Percentiles rank a stretch among this genome's conserved stretches.
phyloP scores from a whole-genome alignment of 2,888 invertebrate genomes.

The Thelaira solivaga region DNA sequence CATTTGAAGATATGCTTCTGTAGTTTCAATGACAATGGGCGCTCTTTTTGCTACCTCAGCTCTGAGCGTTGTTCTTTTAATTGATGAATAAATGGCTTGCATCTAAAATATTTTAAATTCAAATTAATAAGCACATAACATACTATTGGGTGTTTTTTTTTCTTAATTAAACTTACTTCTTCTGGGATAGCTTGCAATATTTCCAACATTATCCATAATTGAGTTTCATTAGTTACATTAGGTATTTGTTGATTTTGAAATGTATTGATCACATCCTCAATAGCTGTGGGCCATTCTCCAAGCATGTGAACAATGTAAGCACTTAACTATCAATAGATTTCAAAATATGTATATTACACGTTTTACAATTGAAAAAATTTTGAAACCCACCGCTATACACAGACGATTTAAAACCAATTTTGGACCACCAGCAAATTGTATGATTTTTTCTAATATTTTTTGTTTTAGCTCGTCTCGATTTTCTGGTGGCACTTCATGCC shows the following conservation, averaged over 20 bases:
- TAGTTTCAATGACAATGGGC: slow-evolving; percentile 73
- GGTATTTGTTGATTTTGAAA: slow-evolving; percentile 81
- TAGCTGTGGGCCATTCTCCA: slow-evolving; percentile 80
- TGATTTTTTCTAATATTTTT: slow-evolving; percentile 86
- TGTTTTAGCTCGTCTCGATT: slow-evolving; percentile 87
- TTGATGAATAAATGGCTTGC: slow-evolving; percentile 75
- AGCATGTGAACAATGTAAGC: slow-evolving; percentile 86
- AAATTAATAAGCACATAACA: neutral
- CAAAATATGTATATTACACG: neutral
- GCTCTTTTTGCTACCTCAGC: slow-evolving; percentile 74
- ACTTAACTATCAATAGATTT: slow-evolving; percentile 82
- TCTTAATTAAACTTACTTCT: slow-evolving; percentile 80
- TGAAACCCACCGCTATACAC: slow-evolving; percentile 85
- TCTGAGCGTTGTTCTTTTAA: slow-evolving; percentile 73
- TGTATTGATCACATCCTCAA: slow-evolving; percentile 85
- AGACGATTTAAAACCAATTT: slow-evolving; percentile 91
- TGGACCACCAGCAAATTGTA: slow-evolving; percentile 87
- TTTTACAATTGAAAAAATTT: neutral
- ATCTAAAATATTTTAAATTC: slow-evolving; percentile 64
- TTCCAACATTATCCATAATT: slow-evolving; percentile 85
- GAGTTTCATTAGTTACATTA: slow-evolving; percentile 80
- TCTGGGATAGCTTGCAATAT: slow-evolving; percentile 91
- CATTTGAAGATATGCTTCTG: slow-evolving; percentile 72
- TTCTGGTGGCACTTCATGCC: slow-evolving; percentile 90
- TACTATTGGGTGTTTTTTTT: too few species aligned